These are phyloP conservation scores for Formica selysi DNA, from an alignment of 1,140 invertebrate species.

Conservation along the genomic window DNA sequence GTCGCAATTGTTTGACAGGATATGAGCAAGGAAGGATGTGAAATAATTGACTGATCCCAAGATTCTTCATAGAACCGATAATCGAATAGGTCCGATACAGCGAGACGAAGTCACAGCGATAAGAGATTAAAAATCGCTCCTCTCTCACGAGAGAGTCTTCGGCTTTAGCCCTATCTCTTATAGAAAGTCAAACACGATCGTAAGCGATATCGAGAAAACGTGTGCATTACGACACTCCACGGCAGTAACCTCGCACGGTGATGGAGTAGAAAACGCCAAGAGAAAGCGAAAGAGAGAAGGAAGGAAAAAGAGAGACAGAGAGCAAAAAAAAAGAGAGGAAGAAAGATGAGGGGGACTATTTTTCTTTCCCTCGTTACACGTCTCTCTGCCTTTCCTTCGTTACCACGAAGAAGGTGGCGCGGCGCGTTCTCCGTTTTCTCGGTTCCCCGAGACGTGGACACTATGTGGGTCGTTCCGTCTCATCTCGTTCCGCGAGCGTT, in stretches of 20 bases:
- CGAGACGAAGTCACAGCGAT: background rate
- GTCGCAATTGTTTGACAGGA: constrained; percentile 44
- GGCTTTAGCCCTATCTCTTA: background rate
- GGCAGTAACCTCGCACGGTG: background rate
- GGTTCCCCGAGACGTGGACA: constrained; percentile 60
- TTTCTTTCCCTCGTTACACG: constrained; percentile 69
- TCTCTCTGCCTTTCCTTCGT: constrained; percentile 64
- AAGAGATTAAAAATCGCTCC: background rate
- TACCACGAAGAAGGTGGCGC: constrained; percentile 57
- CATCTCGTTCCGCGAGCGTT: constrained; percentile 63
- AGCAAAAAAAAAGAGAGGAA: background rate
- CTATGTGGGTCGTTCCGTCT: constrained; percentile 77
- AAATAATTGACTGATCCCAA: constrained; percentile 30
- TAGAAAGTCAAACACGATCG: constrained; percentile 43
- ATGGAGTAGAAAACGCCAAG: constrained; percentile 9
- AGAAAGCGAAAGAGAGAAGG: constrained; percentile 2
- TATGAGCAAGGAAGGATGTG: constrained; percentile 61
- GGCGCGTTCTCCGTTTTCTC: constrained; percentile 46
- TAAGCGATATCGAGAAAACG: constrained; percentile 52
- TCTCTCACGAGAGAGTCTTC: background rate
- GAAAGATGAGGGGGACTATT: constrained; percentile 19
- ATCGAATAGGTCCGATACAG: constrained; percentile 3
- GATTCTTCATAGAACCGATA: constrained; percentile 11
- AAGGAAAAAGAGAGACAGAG: background rate
- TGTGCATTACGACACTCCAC: constrained; percentile 38